phyloP scores from a whole-genome alignment of 23 tunicate species.

The Halocynthia roretzi region DNA sequence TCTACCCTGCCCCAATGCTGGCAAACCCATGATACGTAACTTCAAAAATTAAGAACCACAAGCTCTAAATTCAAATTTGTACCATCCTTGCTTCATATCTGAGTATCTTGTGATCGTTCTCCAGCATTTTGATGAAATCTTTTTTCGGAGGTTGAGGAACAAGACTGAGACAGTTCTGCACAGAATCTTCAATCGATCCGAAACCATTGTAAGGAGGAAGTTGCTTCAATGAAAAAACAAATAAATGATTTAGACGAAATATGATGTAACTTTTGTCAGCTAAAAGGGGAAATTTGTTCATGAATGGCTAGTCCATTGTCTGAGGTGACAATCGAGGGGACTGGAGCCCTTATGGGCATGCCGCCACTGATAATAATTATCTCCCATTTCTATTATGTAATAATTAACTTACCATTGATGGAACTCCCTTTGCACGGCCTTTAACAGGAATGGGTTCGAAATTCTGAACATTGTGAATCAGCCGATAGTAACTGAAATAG shows the following conservation, averaged over 20 bases:
- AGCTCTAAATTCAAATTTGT: neutral
- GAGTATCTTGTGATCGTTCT: constrained; percentile 76
- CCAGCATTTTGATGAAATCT: constrained; percentile 95
- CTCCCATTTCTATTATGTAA: neutral
- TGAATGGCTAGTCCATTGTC: too few species aligned
- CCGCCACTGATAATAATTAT: neutral
- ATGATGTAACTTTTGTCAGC: neutral
- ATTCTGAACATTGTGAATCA: constrained; percentile 9
- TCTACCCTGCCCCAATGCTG: neutral
- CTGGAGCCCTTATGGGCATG: too few species aligned
- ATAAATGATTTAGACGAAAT: neutral
- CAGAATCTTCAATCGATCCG: constrained; percentile 92
- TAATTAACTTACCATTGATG: constrained; percentile 61
- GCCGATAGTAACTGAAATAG: constrained; percentile 65
- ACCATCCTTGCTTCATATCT: constrained; percentile 92
- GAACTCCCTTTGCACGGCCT: constrained; percentile 58
- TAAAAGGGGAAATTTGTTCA: neutral
- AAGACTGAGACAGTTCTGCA: constrained; percentile 77
- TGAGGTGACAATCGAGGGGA: too few species aligned
- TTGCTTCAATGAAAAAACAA: constrained; percentile 25
- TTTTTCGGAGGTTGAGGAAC: constrained; percentile 97
- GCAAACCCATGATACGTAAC: neutral
- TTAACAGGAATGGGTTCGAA: constrained; percentile 75
- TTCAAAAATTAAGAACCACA: neutral
- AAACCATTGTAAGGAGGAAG: constrained; percentile 98